Percentiles rank a stretch among this genome's conserved stretches.
Evolutionary conservation across 2,888 invertebrate species (phyloP).

Genomic region (Pseudococcus jackbeardsleyi): DNA sequence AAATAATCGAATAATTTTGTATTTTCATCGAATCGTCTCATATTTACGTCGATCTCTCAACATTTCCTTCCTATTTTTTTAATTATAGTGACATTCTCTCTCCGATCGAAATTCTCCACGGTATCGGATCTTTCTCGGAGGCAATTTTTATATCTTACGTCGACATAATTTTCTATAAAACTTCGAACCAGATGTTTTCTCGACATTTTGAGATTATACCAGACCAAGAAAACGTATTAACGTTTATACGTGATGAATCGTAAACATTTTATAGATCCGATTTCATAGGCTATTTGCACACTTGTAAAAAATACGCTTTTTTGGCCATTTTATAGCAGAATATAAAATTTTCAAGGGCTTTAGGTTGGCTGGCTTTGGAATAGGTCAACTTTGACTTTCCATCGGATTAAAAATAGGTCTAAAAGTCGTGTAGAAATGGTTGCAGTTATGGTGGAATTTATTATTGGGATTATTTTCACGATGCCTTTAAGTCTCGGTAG

Average conservation of each 20-base stretch:
- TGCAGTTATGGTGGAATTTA: not conserved
- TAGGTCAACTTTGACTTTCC: not conserved
- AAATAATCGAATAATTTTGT: too few relatives aligned
- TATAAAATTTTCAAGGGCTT: slow-evolving; percentile 34
- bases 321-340: not conserved
- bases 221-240: slow-evolving; percentile 28
- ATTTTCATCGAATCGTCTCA: too few relatives aligned
- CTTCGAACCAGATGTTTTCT: not conserved
- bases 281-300: slow-evolving; percentile 28
- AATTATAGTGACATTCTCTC: too few relatives aligned
- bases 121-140: too few relatives aligned
- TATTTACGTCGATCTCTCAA: too few relatives aligned
- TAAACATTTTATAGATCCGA: slow-evolving; percentile 37
- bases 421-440: not conserved
- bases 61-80: too few relatives aligned
- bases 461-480: slow-evolving; percentile 17
- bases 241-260: slow-evolving; percentile 15
- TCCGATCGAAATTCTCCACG: too few relatives aligned
- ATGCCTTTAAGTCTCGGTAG: not conserved
- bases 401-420: not conserved
- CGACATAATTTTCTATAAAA: too few relatives aligned
- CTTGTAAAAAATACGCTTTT: slow-evolving; percentile 31
- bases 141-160: too few relatives aligned
- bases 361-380: not conserved
- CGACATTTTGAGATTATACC: not conserved